Evolutionary conservation across 2,113 vertebrate species (phyloP).

Genomic region (Eleginops maclovinus): DNA sequence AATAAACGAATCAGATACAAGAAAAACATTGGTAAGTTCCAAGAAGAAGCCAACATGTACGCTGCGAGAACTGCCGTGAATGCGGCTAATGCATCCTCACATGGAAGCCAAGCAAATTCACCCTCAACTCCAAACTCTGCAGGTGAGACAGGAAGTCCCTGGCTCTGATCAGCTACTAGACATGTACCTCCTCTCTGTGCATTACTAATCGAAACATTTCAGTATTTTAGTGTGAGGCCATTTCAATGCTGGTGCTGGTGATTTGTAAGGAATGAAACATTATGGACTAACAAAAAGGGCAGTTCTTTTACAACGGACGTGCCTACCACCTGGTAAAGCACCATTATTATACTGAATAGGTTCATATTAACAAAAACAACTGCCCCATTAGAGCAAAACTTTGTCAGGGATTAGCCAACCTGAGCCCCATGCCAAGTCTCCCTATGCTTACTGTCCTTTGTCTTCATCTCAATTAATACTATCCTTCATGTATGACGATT

Average conservation of each 20-base stretch:
- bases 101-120: slow-evolving; percentile 99
- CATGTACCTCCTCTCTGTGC: slow-evolving; percentile 64
- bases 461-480: slow-evolving; percentile 45
- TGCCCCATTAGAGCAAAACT: slow-evolving; percentile 11
- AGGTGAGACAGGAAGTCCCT: slow-evolving; percentile 89
- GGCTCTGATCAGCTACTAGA: slow-evolving; percentile 71
- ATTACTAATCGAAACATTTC: slow-evolving; percentile 28
- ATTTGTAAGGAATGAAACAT: slow-evolving; percentile 45
- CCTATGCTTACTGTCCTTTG: slow-evolving; percentile 55
- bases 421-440: slow-evolving; percentile 72
- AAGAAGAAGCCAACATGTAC: slow-evolving; percentile 99
- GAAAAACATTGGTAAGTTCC: slow-evolving; percentile 99
- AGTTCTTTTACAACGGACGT: slow-evolving; percentile 24
- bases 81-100: slow-evolving; percentile 96
- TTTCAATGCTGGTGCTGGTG: slow-evolving; percentile 50
- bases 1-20: slow-evolving; percentile 99
- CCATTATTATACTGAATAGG: slow-evolving; percentile 28
- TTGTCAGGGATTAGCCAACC: slow-evolving; percentile 59
- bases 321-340: slow-evolving; percentile 37
- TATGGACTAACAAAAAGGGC: slow-evolving; percentile 30
- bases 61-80: slow-evolving; percentile 99
- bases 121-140: slow-evolving; percentile 99
- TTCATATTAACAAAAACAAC: slow-evolving; percentile 30
- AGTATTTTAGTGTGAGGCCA: slow-evolving; percentile 27
- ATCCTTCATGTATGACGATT: slow-evolving; percentile 43